Evolutionary conservation across 2,113 vertebrate species (phyloP).

Genomic region (Microtus oregoni): DNA sequence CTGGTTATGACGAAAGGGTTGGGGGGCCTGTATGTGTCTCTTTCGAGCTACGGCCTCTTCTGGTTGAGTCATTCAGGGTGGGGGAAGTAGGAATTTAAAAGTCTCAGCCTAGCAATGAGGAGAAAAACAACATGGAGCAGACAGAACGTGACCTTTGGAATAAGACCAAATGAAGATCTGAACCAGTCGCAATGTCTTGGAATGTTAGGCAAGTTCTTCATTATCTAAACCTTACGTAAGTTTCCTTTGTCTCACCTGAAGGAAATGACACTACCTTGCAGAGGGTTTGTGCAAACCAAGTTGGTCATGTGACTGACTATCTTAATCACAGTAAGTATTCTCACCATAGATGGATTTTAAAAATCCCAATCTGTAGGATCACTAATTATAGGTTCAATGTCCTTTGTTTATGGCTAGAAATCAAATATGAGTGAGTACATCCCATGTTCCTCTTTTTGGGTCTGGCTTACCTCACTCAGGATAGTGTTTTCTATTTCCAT

Average conservation of each 20-base stretch:
- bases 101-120: background rate
- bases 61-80: background rate
- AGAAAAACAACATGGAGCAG: accelerated
- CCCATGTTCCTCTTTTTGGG: too few species aligned
- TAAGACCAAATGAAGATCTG: background rate
- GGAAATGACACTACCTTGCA: background rate
- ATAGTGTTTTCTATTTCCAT: too few species aligned
- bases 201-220: background rate
- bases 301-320: background rate
- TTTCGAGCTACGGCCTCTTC: background rate
- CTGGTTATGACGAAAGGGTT: background rate
- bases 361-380: too few species aligned
- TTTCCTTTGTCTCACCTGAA: background rate
- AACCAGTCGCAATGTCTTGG: background rate
- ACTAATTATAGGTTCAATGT: too few species aligned
- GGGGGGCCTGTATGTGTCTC: background rate
- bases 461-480: too few species aligned
- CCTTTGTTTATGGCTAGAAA: too few species aligned
- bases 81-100: background rate
- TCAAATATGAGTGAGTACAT: too few species aligned
- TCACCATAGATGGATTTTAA: background rate
- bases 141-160: background rate
- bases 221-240: background rate
- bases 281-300: background rate
- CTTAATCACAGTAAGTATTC: background rate